A percentile compares a stretch with the other conserved stretches of the same genome.
Evolutionary conservation across 2,797 vertebrate species (phyloP).

Genomic region (Hapalemur alaotrensis): DNA sequence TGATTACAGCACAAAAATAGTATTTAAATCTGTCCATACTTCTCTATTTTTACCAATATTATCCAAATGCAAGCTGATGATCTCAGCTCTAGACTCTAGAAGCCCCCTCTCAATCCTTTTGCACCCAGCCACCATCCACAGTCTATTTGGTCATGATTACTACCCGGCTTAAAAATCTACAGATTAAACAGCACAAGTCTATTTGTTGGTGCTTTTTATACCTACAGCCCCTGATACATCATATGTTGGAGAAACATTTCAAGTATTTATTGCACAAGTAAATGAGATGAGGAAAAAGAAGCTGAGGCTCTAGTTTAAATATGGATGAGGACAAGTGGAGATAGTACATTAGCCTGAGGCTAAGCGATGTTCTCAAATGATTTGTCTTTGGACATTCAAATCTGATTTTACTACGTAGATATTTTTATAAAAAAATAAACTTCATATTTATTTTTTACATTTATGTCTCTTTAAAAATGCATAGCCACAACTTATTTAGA

Average conservation of each 20-base stretch:
- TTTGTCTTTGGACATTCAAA: not conserved
- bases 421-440: conserved; percentile 16
- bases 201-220: not conserved
- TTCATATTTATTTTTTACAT: not conserved
- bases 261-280: not conserved
- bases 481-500: not conserved
- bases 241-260: not conserved
- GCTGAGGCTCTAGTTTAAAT: not conserved
- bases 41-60: not conserved
- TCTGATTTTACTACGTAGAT: not conserved
- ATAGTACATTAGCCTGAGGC: not conserved
- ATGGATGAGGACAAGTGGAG: not conserved
- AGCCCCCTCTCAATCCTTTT: not conserved
- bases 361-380: not conserved
- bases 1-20: not conserved
- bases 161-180: not conserved
- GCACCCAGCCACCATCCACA: not conserved
- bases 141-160: not conserved
- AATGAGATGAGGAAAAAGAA: not conserved
- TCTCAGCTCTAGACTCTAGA: not conserved
- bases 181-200: not conserved
- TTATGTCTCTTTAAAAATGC: not conserved
- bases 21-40: rapidly evolving
- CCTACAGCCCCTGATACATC: too few relatives aligned
- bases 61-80: not conserved